A percentile compares a stretch with the other conserved stretches of the same genome.
These are phyloP conservation scores for Galeopterus variegatus DNA, from an alignment of 2,113 vertebrate genomes.

Conservation along the genomic window DNA sequence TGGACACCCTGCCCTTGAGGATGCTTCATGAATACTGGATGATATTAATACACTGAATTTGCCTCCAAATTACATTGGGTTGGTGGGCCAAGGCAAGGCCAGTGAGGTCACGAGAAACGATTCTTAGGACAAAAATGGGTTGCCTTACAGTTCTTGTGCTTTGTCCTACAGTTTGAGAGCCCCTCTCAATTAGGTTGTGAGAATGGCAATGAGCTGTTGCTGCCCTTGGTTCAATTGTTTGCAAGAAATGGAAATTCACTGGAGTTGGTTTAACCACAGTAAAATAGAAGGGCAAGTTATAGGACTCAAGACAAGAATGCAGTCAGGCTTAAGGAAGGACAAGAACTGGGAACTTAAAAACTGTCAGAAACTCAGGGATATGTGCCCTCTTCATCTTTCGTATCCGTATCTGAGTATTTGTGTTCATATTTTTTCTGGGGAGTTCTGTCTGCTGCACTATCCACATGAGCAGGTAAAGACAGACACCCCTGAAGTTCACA, in stretches of 20 bases:
- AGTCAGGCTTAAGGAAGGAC: not conserved
- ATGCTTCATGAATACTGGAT: slow-evolving; percentile 23
- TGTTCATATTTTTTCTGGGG: not conserved
- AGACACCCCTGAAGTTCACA: not conserved
- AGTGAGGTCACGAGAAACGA: slow-evolving; percentile 7
- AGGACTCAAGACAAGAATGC: not conserved
- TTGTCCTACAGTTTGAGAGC: not conserved
- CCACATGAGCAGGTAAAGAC: not conserved
- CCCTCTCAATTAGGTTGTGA: not conserved
- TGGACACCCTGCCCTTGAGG: slow-evolving; percentile 39
- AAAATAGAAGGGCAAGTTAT: not conserved
- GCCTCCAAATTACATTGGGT: slow-evolving; percentile 26
- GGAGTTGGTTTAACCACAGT: not conserved
- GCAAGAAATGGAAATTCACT: not conserved
- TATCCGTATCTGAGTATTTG: slow-evolving; percentile 14
- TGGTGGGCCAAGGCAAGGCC: slow-evolving; percentile 52
- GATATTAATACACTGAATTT: slow-evolving; percentile 35
- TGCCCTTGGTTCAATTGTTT: not conserved
- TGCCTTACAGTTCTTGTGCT: not conserved
- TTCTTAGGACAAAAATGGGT: slow-evolving; percentile 18
- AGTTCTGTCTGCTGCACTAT: not conserved
- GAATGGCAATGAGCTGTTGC: not conserved
- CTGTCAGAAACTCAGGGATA: not conserved
- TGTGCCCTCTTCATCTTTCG: not conserved
- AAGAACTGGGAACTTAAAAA: not conserved